Evolutionary conservation across 1,140 invertebrate species (phyloP), one percentile per base, ranked within the genome.

Genomic region (Bacillus rossius): DNA sequence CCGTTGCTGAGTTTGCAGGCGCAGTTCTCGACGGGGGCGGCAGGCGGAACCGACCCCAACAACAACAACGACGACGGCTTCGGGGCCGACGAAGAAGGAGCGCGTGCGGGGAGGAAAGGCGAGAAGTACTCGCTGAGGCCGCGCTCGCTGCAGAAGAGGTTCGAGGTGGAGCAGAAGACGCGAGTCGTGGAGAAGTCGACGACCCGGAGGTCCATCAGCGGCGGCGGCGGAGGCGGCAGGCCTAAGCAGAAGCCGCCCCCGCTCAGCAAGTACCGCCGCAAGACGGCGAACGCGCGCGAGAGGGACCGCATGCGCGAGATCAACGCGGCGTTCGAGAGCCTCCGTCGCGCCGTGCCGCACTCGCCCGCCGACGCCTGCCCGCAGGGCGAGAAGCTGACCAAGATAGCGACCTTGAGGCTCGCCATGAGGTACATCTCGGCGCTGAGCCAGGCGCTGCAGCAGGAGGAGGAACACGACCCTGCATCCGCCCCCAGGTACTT

Each of bases 261-360:
- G 1, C 78, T 94, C 57, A 92, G 89, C 77, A 94, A 94, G 73
- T 95, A 95, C 73, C 75, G 91, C 20, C 78, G 92, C 60, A 91
- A 91, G 75, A 92, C 91, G 2, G 92, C 92, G 1, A 95, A 95
- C 76, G 90, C 91, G 0, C 73, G 92, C 3, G 92, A 94, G 72
- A 71, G 92, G 25, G 84, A 81, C 50, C 76, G 92, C 47, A 94
- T 95, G 91, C 77, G 86, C 50, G 91, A 94, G 70, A 94, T 95
- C 60, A 94, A 94, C 73, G 78, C 82, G 45, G 91, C 91, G 0
- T 94, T 94, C 73, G 90, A 93, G 71, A 78, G 82, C 1, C 76
- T 95, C 0, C 79, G 88, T 19, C 78, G 80, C 40, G 87, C 84
- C 4, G 85, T 94, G 1, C 91, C 92, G 1, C 66, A 49, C 72